Conservation (phyloP, 2,888 invertebrate genomes). For the Odontothrips loti region DNA sequence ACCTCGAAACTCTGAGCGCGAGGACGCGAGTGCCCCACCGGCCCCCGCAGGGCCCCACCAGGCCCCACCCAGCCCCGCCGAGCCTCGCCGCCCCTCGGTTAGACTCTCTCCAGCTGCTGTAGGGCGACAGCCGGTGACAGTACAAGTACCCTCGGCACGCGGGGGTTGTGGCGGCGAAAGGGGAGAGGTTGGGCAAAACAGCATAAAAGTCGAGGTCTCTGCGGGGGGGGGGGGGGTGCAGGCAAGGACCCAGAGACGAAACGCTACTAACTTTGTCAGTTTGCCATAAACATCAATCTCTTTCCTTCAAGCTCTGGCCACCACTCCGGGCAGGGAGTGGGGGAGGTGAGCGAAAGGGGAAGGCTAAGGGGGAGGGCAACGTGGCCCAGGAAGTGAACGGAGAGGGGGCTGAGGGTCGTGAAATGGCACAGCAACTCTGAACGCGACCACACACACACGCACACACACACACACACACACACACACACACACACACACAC, state of each 20-base stretch:
- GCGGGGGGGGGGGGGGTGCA: not conserved
- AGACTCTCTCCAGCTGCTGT: not conserved
- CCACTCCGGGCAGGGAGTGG: not conserved
- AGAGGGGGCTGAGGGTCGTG: too few species aligned
- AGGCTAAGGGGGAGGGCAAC: too few species aligned
- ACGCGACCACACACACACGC: too few species aligned
- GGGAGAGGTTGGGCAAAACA: not conserved
- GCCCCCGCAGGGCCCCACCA: not conserved
- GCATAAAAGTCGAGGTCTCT: conserved; percentile 1
- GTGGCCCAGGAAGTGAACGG: too few species aligned
- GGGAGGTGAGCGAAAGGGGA: not conserved
- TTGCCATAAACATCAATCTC: conserved; percentile 14
- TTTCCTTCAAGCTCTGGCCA: conserved; percentile 1
- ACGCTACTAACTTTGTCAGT: conserved; percentile 17
- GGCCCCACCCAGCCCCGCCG: not conserved
- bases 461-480: too few species aligned
- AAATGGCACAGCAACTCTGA: too few species aligned
- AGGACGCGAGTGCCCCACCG: too few species aligned
- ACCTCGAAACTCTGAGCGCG: too few species aligned
- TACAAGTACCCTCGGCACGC: not conserved
- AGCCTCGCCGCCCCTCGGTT: not conserved
- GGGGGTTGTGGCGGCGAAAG: not conserved
- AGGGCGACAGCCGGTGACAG: not conserved
- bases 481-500: too few species aligned
- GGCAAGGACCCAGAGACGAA: not conserved